Evolutionary conservation across 2,888 invertebrate species (phyloP).

Genomic region (Dryobotodes eremita): DNA sequence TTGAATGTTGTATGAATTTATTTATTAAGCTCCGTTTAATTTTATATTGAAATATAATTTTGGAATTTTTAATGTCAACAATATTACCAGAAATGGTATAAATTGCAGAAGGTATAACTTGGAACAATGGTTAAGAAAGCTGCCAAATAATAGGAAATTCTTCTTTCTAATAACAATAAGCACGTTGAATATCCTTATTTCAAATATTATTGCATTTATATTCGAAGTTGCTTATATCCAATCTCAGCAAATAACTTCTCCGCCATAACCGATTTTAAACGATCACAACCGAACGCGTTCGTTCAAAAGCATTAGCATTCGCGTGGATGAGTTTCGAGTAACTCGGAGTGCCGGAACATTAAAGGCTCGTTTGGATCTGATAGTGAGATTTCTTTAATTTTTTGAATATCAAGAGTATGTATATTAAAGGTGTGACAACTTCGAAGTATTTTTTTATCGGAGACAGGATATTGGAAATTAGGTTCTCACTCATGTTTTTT

Average conservation of each 20-base stretch:
- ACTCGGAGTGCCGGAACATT: constrained; percentile 60
- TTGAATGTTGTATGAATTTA: neutral
- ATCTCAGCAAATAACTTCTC: constrained; percentile 48
- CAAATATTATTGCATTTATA: constrained; percentile 27
- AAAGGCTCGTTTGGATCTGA: constrained; percentile 59
- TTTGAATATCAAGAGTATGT: constrained; percentile 41
- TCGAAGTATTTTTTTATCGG: constrained; percentile 30
- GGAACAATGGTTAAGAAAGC: neutral
- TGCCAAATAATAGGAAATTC: neutral
- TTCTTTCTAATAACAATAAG: constrained; percentile 4
- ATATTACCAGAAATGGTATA: neutral
- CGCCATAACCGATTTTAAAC: constrained; percentile 62
- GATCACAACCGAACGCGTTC: constrained; percentile 58
- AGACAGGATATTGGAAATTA: constrained; percentile 18
- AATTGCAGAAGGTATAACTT: neutral
- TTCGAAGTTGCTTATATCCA: constrained; percentile 32
- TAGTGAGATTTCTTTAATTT: constrained; percentile 59
- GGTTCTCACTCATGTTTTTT: neutral
- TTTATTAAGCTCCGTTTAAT: constrained; percentile 1
- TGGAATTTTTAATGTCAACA: neutral
- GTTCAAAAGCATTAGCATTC: constrained; percentile 64
- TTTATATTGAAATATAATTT: constrained; percentile 1
- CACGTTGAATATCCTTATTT: constrained; percentile 14
- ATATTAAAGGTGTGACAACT: constrained; percentile 28
- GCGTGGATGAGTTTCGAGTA: constrained; percentile 57